Evolutionary conservation across 2,888 invertebrate species (phyloP), one percentile per base, ranked within the genome.

Genomic region (Seladonia tumulorum): DNA sequence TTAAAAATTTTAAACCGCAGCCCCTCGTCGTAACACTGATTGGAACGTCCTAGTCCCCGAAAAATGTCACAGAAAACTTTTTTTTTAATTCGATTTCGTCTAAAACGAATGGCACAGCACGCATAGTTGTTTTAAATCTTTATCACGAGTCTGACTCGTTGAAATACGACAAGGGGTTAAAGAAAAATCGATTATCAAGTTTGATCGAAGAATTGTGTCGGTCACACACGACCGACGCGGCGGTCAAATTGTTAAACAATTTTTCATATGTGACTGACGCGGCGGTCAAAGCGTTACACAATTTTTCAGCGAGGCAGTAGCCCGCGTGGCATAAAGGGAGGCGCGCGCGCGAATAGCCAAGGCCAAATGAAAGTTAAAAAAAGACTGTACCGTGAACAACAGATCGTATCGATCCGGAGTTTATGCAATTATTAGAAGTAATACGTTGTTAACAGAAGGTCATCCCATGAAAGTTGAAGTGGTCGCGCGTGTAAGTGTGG

Each of bases 391-490:
- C 39, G 35, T 7, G 25, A 68, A 70, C 47, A 77, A 53, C 77
- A 53, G 29, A 70, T 25, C 12, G 7, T 53, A 76, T 76, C 68
- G 76, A 76, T 76, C 76, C 39, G 3, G 42, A 3, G 12, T 22
- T 5, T 25, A 18, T n/a, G 29, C n/a, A 35, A 14, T 66, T 35
- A 22, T 47, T 53, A 68, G 49, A 47, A 73, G 35, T 25, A 10
- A 45, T n/a, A n/a, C 42, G 16, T 47, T 35, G 60, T 80, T 73
- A 25, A 74, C 29, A 22, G n/a, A 73, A 53, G 39, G 72, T 18
- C 18, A 45, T 57, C 66, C 22, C 29, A 25, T 39, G n/a, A 22
- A 80, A 53, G 25, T 73, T 47, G 63, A 16, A 45, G 25, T 35
- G 16, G n/a, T n/a, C 16, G 16, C 2, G 35, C 4, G 35, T 35